Conservation (phyloP, 2,888 invertebrate genomes). For the Spisula subtruncata region DNA sequence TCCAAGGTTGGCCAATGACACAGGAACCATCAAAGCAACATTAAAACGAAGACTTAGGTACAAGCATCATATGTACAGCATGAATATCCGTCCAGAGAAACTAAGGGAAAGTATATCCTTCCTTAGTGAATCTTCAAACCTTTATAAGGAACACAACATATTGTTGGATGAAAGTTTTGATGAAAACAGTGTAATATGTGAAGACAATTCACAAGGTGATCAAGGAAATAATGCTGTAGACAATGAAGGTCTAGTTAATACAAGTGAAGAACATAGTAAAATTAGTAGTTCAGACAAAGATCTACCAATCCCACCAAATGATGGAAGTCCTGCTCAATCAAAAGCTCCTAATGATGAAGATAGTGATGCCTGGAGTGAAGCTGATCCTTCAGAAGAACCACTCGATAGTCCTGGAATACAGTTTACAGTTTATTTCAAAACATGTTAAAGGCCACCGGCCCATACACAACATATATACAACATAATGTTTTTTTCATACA, state of each 20-base stretch:
- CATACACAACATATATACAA: too few species aligned
- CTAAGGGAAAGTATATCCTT: neutral
- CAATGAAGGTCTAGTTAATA: neutral
- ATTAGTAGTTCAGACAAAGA: too few species aligned
- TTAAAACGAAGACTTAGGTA: conserved; percentile 65
- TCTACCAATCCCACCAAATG: too few species aligned
- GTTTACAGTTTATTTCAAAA: neutral
- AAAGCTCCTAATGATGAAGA: conserved; percentile 19
- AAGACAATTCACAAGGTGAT: neutral
- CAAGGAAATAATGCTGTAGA: neutral
- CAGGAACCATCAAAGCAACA: conserved; percentile 56
- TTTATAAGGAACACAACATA: neutral
- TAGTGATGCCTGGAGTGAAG: conserved; percentile 63
- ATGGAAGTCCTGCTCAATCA: too few species aligned
- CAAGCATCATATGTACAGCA: conserved; percentile 62
- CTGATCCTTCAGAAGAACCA: conserved; percentile 56
- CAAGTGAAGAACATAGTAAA: neutral
- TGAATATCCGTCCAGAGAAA: neutral
- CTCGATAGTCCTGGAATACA: conserved; percentile 41
- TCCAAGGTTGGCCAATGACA: conserved; percentile 53
- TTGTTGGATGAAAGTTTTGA: neutral
- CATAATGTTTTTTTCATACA: too few species aligned
- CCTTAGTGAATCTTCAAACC: neutral
- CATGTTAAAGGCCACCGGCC: too few species aligned
- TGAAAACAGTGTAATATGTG: neutral